Percentiles rank a stretch among this genome's conserved stretches.
phyloP scores from a whole-genome alignment of 2,797 vertebrate genomes.

The Sphenopsis melanotis region DNA sequence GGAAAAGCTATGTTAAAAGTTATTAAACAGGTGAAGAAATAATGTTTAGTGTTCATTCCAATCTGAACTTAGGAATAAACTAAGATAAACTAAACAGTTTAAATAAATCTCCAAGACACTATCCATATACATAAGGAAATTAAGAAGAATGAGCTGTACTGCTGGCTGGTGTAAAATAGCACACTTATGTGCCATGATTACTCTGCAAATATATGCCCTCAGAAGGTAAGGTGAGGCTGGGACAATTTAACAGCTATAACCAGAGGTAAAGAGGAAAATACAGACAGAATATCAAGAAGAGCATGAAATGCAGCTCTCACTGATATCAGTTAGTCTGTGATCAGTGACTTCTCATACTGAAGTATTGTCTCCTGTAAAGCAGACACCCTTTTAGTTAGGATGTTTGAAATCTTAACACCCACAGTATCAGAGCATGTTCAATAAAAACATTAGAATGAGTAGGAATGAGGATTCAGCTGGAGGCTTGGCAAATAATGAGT shows the following conservation, averaged over 20 bases:
- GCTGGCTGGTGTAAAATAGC: neutral
- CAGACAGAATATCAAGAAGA: neutral
- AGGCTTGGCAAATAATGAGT: neutral
- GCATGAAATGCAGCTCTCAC: neutral
- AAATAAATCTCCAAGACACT: neutral
- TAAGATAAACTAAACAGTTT: neutral
- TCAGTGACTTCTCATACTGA: neutral
- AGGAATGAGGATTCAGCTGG: neutral
- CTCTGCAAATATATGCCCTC: neutral
- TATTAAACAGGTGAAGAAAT: neutral
- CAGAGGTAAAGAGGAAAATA: neutral
- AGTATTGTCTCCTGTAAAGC: neutral
- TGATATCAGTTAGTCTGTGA: neutral
- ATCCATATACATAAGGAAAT: neutral
- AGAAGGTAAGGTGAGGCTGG: neutral
- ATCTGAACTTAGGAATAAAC: neutral
- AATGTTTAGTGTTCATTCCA: neutral
- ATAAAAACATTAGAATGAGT: neutral
- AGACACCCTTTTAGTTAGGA: neutral
- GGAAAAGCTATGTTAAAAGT: neutral
- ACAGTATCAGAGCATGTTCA: neutral
- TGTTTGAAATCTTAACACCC: neutral
- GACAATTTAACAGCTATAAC: neutral
- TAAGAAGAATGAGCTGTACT: neutral
- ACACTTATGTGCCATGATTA: neutral